Percentiles rank a stretch among this genome's conserved stretches.
Evolutionary conservation across 2,888 invertebrate species (phyloP).

Genomic region (Endotricha flammealis): DNA sequence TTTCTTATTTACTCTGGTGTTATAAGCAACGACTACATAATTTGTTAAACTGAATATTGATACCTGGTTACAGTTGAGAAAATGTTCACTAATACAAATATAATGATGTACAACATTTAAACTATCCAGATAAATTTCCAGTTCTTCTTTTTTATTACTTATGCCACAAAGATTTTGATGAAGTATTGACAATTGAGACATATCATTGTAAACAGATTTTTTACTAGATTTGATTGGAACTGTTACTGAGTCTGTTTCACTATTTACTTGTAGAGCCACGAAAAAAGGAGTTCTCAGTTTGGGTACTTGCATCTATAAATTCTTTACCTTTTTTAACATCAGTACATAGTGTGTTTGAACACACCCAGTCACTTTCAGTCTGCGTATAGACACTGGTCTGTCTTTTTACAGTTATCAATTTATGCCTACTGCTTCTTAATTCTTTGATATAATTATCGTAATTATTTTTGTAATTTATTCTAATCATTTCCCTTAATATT

Average conservation of each 20-base stretch:
- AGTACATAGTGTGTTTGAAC: neutral
- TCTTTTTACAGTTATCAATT: neutral
- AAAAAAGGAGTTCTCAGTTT: neutral
- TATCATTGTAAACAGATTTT: neutral
- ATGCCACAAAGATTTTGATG: neutral
- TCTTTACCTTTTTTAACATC: neutral
- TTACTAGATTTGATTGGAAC: too few relatives aligned
- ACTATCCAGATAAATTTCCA: neutral
- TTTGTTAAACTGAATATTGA: neutral
- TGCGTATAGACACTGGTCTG: too few relatives aligned
- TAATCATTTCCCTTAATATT: neutral
- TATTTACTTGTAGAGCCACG: neutral
- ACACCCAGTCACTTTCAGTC: neutral
- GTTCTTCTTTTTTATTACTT: neutral
- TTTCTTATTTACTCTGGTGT: neutral
- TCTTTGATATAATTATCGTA: neutral
- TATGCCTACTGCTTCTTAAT: neutral
- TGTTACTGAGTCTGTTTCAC: too few relatives aligned
- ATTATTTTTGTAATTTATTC: neutral
- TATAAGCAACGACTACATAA: neutral
- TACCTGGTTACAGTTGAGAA: neutral
- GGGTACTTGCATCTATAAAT: neutral
- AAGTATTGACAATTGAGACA: neutral
- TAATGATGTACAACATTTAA: neutral
- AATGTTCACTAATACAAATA: slow-evolving; percentile 1